Base-by-base conservation (phyloP, 1,140 invertebrate genomes). In the Pogonus chalceus region DNA sequence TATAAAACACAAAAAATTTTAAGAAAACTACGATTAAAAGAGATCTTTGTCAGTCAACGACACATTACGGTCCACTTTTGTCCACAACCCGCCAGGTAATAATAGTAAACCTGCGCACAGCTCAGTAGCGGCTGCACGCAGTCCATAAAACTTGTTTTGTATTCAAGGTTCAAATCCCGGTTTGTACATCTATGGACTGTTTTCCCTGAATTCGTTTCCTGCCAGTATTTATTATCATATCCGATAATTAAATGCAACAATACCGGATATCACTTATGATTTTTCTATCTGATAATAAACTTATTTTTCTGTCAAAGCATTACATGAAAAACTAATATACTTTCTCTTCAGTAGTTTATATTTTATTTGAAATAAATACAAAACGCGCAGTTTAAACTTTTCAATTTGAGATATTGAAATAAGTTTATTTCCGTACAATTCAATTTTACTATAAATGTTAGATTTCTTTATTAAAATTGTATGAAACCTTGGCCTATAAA, bases 101-200 rank as follows among this genome's bases (percentile, higher is more conserved):
- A 43, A 4, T 43, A 14, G 26, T 31, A 4, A 3, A 3, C 7
- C 9, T 18, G 7, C 18, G 37, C 37, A 16, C 37, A 43, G 37
- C 9, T 12, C 37, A 7, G 18, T 4, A 43, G 18, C 37, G 7
- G 18, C 18, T 12, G n/a, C 37, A 43, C 37, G 18, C 18, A 12
- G 3, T 10, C 37, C 7, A 12, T 16, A 9, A 43, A 43, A 43
- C 37, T 43, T 16, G 37, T 43, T 43, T 43, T 43, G 37, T 43
- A 43, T 43, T 43, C 37, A 43, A 43, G 37, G 37, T 43, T 43
- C 37, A 43, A 43, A 43, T 43, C 37, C 37, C 9, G 37, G 37
- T 43, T 12, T 43, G 9, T 43, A 43, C 18, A 3, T 9, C 9
- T 18, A 43, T 43, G 18, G 9, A 43, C 18, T 43, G 37, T 18